Evolutionary conservation across 2,888 invertebrate species (phyloP).

Genomic region (Agelastica alni): DNA sequence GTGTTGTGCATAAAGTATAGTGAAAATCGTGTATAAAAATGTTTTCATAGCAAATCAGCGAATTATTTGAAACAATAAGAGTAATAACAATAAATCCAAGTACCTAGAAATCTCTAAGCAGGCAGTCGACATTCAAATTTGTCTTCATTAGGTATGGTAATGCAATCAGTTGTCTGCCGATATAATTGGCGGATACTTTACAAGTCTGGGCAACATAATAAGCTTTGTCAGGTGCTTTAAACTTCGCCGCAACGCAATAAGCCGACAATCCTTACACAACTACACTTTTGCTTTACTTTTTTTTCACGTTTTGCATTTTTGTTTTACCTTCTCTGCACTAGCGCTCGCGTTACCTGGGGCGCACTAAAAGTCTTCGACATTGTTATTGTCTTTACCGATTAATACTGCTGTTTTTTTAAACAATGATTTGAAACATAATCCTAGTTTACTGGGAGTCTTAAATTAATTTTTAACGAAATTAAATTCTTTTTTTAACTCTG

Average conservation of each 20-base stretch:
- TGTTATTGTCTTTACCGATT: too few relatives aligned
- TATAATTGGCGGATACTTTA: constrained; percentile 43
- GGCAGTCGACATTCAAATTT: constrained; percentile 36
- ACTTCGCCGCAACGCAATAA: constrained; percentile 22
- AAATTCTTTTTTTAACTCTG: too few relatives aligned
- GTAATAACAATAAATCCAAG: constrained; percentile 1
- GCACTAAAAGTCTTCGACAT: not conserved
- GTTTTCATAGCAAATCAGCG: too few relatives aligned
- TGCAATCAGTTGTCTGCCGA: constrained; percentile 46
- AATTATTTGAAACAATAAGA: not conserved
- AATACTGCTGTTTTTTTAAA: not conserved
- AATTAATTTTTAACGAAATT: too few relatives aligned
- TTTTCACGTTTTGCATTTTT: constrained; percentile 14
- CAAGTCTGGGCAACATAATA: constrained; percentile 36
- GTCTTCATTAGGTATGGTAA: constrained; percentile 50
- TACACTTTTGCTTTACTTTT: constrained; percentile 8
- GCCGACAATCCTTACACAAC: constrained; percentile 16
- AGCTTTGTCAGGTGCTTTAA: constrained; percentile 36
- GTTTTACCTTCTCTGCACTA: not conserved
- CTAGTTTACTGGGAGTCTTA: too few relatives aligned
- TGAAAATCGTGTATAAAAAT: too few relatives aligned
- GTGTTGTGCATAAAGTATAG: too few relatives aligned
- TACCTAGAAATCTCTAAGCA: constrained; percentile 2
- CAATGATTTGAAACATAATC: not conserved
- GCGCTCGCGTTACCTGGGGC: not conserved